Evolutionary conservation across 2,113 vertebrate genomes (phyloP).

Genomic region (Sturnira hondurensis): DNA sequence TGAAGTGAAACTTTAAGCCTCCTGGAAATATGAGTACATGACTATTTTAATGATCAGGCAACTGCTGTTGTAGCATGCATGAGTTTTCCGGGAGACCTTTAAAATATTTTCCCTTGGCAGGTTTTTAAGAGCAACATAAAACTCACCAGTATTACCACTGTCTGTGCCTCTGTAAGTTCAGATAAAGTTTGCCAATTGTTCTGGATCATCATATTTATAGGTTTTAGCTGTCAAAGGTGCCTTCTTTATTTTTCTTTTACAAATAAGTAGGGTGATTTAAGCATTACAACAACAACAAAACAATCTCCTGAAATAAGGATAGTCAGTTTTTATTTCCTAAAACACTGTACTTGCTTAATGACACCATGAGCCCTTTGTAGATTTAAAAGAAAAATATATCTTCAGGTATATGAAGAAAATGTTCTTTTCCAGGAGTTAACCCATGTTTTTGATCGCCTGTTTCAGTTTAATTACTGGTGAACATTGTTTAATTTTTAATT

Average conservation of each 20-base stretch:
- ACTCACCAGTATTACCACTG: not conserved
- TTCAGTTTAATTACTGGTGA: slow-evolving; percentile 29
- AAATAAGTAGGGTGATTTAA: not conserved
- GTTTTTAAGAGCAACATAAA: slow-evolving; percentile 11
- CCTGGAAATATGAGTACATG: not conserved
- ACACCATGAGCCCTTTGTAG: not conserved
- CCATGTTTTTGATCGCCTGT: not conserved
- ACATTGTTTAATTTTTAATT: slow-evolving; percentile 20
- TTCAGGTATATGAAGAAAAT: not conserved
- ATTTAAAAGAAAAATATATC: not conserved
- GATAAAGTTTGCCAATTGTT: not conserved
- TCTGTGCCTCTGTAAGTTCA: not conserved
- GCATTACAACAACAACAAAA: not conserved
- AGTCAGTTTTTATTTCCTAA: not conserved
- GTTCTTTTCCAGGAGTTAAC: not conserved
- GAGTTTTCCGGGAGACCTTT: slow-evolving; percentile 41
- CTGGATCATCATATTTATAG: not conserved
- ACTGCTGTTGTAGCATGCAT: not conserved
- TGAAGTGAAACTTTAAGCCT: slow-evolving; percentile 4
- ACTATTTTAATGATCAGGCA: slow-evolving; percentile 33
- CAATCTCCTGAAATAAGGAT: not conserved
- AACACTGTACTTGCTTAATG: not conserved
- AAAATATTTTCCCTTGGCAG: slow-evolving; percentile 5
- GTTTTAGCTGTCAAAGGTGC: not conserved
- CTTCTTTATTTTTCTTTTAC: slow-evolving; percentile 25